Evolutionary conservation across 35 echinoderm and acorn worm genomes (phyloP), one percentile per base, ranked within the genome.

Genomic region (Strongylocentrotus purpuratus): DNA sequence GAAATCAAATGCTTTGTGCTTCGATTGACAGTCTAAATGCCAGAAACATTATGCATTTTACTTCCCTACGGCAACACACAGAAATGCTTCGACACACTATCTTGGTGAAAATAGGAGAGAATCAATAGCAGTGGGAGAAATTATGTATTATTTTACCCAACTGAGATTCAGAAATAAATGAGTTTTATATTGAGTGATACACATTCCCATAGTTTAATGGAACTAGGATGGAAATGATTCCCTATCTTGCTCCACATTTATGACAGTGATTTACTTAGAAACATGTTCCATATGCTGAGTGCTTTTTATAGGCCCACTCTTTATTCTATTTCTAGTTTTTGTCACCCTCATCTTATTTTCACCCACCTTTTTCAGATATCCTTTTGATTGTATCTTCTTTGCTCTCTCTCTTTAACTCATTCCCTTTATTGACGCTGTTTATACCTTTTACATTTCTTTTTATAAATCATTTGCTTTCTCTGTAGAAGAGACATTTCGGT

Each of bases 1-100:
- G 65, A n/a, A 78, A 78, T 78, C 65, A 78, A 78, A 78, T 78
- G 65, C 50, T 78, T 78, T 78, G 65, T 78, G 65, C 20, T 78
- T 78, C 7, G 7, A 22, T 78, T 22, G 65, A 78, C 65, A 78
- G 65, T n/a, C 65, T 7, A 78, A 78, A 78, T 78, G 65, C 25
- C 65, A 78, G 28, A 78, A 78, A 78, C 65, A 78, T 78, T 78
- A 78, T 78, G 65, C 65, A n/a, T n/a, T 1, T 15, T 22, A 22
- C 5, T 78, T 78, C 65, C 28, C 65, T 78, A 22, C 7, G 25
- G 65, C 65, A 78, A 78, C 65, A 78, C 65, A 78, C 20, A 78
- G 28, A 78, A 78, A n/a, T 78, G 28, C 65, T 78, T 78, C n/a
- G 65, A 78, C n/a, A 78, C 22, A 28, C 22, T 78, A 22, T 78